Evolutionary conservation across 2,888 invertebrate genomes (phyloP).

Genomic region (Uropetala carovei): DNA sequence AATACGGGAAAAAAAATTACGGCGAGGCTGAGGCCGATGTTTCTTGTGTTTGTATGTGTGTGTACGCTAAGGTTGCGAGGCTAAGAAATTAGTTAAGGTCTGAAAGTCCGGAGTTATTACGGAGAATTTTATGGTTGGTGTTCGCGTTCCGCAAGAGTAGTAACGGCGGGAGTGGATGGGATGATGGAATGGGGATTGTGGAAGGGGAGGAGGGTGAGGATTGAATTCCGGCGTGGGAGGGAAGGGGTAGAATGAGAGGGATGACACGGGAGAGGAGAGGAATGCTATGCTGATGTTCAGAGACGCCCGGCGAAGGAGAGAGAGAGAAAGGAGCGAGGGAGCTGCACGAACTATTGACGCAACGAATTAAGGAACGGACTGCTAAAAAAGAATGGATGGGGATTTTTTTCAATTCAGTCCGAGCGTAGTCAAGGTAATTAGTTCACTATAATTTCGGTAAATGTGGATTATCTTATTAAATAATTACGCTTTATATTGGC

Average conservation of each 20-base stretch:
- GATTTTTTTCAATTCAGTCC: too few relatives aligned
- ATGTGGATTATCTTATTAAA: too few relatives aligned
- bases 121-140: neutral
- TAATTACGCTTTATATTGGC: too few relatives aligned
- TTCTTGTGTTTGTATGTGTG: neutral
- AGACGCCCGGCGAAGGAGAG: too few relatives aligned
- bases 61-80: neutral
- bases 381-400: too few relatives aligned
- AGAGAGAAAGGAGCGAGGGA: too few relatives aligned
- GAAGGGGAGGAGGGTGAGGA: neutral
- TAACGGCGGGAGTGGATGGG: neutral
- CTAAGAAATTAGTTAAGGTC: slow-evolving; percentile 5
- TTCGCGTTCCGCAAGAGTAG: neutral
- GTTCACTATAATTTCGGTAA: too few relatives aligned
- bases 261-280: neutral
- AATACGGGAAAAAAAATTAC: neutral
- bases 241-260: neutral
- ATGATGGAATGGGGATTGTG: neutral
- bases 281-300: neutral
- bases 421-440: too few relatives aligned
- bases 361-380: too few relatives aligned
- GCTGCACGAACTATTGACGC: too few relatives aligned
- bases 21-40: neutral
- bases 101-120: neutral
- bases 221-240: neutral